Conservation (phyloP, 2,797 vertebrate genomes). For the Acestrorhynchus altus region DNA sequence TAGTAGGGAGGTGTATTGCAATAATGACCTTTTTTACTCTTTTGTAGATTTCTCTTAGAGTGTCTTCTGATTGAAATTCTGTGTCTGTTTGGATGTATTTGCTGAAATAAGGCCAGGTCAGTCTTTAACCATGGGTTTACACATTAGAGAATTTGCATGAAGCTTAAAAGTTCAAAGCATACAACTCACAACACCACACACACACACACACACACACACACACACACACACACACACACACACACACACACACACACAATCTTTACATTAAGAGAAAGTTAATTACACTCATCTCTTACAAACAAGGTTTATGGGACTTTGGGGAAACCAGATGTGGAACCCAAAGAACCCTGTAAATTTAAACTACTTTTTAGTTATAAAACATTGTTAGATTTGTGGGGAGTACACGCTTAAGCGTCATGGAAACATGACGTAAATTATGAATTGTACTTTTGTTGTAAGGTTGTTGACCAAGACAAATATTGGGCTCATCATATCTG, state of each 20-base stretch:
- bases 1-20: neutral
- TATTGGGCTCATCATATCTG: too few relatives aligned
- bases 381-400: too few relatives aligned
- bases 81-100: neutral
- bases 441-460: too few relatives aligned
- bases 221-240: slow-evolving; percentile 25
- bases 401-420: too few relatives aligned
- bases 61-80: neutral
- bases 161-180: slow-evolving; percentile 20
- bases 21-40: too few relatives aligned
- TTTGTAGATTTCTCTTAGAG: neutral
- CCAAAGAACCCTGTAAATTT: too few relatives aligned
- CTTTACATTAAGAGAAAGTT: neutral
- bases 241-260: neutral
- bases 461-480: too few relatives aligned
- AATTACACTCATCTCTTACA: too few relatives aligned
- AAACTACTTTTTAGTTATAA: too few relatives aligned
- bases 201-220: slow-evolving; percentile 11
- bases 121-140: neutral
- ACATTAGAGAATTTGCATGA: slow-evolving; percentile 30
- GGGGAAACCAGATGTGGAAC: too few relatives aligned
- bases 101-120: neutral
- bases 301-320: too few relatives aligned
- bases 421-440: too few relatives aligned
- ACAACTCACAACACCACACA: slow-evolving; percentile 37